Percentiles rank a stretch among this genome's conserved stretches.
Evolutionary conservation across 2,797 vertebrate genomes (phyloP).

Genomic region (Leptoclinus maculatus): DNA sequence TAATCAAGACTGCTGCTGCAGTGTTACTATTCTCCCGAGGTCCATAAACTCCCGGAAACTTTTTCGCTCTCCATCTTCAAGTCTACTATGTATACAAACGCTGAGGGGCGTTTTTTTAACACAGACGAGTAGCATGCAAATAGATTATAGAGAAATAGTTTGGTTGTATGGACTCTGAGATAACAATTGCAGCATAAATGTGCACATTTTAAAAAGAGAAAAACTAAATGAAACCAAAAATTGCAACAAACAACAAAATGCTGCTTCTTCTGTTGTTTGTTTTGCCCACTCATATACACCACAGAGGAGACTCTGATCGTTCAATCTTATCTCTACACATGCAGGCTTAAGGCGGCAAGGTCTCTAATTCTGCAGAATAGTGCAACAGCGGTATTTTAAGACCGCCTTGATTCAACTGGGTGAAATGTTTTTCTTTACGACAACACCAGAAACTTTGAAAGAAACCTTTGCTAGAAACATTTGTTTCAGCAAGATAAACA

Average conservation of each 20-base stretch:
- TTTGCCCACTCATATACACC: constrained; percentile 16
- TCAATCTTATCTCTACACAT: constrained; percentile 52
- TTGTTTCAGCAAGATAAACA: constrained; percentile 76
- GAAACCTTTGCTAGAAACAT: constrained; percentile 46
- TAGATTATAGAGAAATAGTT: neutral
- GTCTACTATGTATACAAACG: constrained; percentile 2
- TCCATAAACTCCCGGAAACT: constrained; percentile 21
- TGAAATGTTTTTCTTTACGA: constrained; percentile 34
- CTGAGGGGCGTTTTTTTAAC: constrained; percentile 4
- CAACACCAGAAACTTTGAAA: constrained; percentile 45
- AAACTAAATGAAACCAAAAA: neutral
- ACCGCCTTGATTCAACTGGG: constrained; percentile 41
- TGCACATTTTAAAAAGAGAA: neutral
- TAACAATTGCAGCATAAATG: constrained; percentile 16
- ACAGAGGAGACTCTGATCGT: constrained; percentile 37
- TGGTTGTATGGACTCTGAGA: constrained; percentile 13
- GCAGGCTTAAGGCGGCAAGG: constrained; percentile 51
- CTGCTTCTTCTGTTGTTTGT: constrained; percentile 21
- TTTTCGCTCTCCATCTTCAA: constrained; percentile 10
- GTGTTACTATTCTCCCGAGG: constrained; percentile 11
- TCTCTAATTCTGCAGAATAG: constrained; percentile 41
- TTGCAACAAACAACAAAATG: constrained; percentile 18
- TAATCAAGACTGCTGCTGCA: constrained; percentile 31
- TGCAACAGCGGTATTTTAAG: constrained; percentile 40
- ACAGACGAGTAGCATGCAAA: neutral